Evolutionary conservation across 2,113 vertebrate genomes (phyloP), one percentile per base, ranked within the genome.

Genomic region (Panurus biarmicus): DNA sequence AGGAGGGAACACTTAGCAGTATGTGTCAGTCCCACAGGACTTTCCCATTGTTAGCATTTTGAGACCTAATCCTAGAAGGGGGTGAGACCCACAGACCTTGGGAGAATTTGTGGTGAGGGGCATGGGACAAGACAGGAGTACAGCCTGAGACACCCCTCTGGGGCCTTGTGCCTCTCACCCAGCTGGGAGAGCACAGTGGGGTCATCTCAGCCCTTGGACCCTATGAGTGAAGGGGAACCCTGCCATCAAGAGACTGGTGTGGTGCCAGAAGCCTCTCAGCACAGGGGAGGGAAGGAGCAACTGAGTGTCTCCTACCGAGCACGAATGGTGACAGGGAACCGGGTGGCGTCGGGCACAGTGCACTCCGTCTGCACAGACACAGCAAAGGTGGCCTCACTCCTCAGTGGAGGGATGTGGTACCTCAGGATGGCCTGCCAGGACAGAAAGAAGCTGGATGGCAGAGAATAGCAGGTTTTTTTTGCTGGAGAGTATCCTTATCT

Each of bases 391-490:
- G 69, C 2, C 5, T 97, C 82, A 0, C 48, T 94, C 51, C 80
- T 61, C 7, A 1, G 3, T 1, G 83, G 89, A 21, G 91, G 95
- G 72, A 79, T 57, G 58, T 97, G 91, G 71, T 97, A 96, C 44
- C 76, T 48, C 79, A 96, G 81, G 24, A 62, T 29, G 28, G 95
- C 92, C 96, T 97, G 89, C 19, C 50, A 31, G 36, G 76, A 85
- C 18, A 93, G 50, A 76, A 67, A 66, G 61, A 69, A 54, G 36
- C 10, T 35, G 50, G n/a, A 29, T 73, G 45, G 18, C 12, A 65
- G 38, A 82, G 44, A 66, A 62, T 0, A 47, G 25, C 22, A 40
- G 17, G 9, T 1, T 0, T 19, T 31, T 53, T 57, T 47, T 64
- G 1, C 50, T 80, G 38, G 12, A 65, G 25, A 66, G 15, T 36